These are phyloP conservation scores for Campylomormyrus tamandua DNA, from an alignment of 2,113 vertebrate genomes.

Conservation along the genomic window DNA sequence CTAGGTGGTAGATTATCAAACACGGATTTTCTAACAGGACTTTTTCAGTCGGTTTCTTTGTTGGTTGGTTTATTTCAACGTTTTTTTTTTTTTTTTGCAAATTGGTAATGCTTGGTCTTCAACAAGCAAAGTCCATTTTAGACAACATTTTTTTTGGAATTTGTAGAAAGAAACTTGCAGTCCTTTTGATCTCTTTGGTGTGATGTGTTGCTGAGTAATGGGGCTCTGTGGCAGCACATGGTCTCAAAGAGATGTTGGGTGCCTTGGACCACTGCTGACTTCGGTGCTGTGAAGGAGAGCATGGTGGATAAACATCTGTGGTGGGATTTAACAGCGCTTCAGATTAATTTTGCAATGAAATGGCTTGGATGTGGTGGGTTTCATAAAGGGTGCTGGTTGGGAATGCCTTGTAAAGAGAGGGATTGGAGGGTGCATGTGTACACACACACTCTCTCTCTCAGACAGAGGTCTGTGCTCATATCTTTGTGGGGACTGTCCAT, in stretches of 20 bases:
- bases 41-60: neutral
- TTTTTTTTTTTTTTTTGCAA: too few relatives aligned
- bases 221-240: neutral
- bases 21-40: neutral
- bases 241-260: neutral
- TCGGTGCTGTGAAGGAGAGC: neutral
- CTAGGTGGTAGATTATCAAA: neutral
- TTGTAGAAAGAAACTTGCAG: neutral
- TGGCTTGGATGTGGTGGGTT: neutral
- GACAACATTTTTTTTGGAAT: neutral
- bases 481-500: neutral
- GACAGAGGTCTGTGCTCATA: too few relatives aligned
- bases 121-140: neutral
- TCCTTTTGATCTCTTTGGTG: neutral
- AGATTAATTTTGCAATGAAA: neutral
- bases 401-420: neutral
- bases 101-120: neutral
- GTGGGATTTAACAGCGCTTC: neutral
- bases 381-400: neutral
- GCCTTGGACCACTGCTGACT: neutral
- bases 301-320: neutral
- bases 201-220: neutral
- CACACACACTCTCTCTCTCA: too few relatives aligned
- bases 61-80: neutral
- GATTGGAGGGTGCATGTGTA: neutral